Percentiles rank a stretch among this genome's conserved stretches.
Conservation (phyloP, 1,140 invertebrate genomes). For the Magallana gigas region DNA sequence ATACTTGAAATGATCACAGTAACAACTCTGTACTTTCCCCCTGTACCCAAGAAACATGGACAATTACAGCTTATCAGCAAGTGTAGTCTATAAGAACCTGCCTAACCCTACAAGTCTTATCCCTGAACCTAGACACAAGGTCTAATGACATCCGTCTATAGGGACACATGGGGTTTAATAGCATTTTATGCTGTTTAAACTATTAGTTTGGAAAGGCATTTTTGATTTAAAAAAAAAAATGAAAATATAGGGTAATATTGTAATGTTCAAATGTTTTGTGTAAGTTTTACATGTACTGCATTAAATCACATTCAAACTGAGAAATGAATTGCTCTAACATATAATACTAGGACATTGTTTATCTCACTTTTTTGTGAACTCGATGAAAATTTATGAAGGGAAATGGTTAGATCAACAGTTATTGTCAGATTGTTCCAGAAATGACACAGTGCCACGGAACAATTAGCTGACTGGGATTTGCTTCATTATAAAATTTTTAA, state of each 20-base stretch:
- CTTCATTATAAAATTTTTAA: slow-evolving; percentile 5
- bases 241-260: neutral
- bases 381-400: neutral
- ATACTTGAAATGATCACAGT: slow-evolving; percentile 48
- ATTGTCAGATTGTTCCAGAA: neutral
- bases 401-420: neutral
- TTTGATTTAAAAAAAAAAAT: neutral
- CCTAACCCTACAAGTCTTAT: neutral
- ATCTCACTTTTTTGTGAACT: neutral
- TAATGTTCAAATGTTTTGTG: neutral
- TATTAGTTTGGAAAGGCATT: neutral
- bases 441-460: neutral
- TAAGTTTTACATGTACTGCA: neutral
- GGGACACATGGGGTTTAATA: neutral
- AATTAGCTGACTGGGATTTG: slow-evolving; percentile 7
- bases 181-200: neutral
- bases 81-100: neutral
- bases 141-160: neutral
- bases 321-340: neutral
- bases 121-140: neutral
- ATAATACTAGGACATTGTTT: neutral
- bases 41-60: slow-evolving; percentile 17
- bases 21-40: slow-evolving; percentile 37
- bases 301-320: neutral
- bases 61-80: slow-evolving; percentile 22